Percentiles rank a stretch among this genome's conserved stretches.
Evolutionary conservation across 2,888 invertebrate genomes (phyloP).

Genomic region (Apamea sordens): DNA sequence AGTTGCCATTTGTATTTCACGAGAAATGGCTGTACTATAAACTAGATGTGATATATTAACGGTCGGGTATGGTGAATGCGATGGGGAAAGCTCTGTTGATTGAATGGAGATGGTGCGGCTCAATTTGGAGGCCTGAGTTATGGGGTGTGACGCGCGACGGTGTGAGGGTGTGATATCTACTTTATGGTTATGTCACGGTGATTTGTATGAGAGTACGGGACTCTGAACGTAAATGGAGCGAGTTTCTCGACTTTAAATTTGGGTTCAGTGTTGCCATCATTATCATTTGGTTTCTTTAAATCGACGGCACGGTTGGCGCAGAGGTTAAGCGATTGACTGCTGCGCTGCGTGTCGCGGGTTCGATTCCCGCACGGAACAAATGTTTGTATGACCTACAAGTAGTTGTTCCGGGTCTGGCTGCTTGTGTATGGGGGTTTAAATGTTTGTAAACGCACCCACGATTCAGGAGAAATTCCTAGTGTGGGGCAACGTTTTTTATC

Average conservation of each 20-base stretch:
- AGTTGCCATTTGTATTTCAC: not conserved
- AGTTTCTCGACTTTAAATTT: not conserved
- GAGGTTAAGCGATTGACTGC: too few species aligned
- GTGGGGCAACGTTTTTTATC: too few species aligned
- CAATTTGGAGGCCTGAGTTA: slow-evolving; percentile 47
- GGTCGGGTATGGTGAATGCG: slow-evolving; percentile 40
- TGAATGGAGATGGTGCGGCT: slow-evolving; percentile 45
- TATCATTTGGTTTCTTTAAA: not conserved
- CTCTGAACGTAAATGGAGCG: slow-evolving; percentile 19
- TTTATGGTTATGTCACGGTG: slow-evolving; percentile 39
- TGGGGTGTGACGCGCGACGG: slow-evolving; percentile 35
- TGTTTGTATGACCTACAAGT: too few species aligned
- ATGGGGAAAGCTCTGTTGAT: slow-evolving; percentile 52
- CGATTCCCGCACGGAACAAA: too few species aligned
- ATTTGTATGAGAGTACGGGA: slow-evolving; percentile 25
- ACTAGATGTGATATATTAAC: slow-evolving; percentile 2
- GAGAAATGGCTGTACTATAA: not conserved
- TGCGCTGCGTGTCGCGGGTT: too few species aligned
- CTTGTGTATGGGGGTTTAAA: too few species aligned
- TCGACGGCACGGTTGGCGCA: too few species aligned
- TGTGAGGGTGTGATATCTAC: slow-evolving; percentile 26
- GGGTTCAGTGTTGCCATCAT: not conserved
- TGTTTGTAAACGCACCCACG: too few species aligned
- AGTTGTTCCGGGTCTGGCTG: too few species aligned
- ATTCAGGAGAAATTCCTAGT: too few species aligned